phyloP scores from a whole-genome alignment of 1,140 invertebrate genomes.

The Pachyrhynchus sulphureomaculatus region DNA sequence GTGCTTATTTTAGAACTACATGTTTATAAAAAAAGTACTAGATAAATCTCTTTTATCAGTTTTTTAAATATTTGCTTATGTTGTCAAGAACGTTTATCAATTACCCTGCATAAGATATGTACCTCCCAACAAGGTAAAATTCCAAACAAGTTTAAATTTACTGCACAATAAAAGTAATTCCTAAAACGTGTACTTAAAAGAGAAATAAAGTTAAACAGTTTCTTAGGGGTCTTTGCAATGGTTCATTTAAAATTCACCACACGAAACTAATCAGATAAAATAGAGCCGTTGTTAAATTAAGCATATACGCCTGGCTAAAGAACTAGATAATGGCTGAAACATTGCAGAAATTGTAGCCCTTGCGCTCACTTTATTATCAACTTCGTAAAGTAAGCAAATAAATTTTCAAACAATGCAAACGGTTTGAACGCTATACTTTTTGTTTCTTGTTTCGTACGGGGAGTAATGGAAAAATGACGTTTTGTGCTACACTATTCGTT shows the following conservation, averaged over 20 bases:
- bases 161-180: constrained; percentile 20
- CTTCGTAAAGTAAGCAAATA: constrained; percentile 28
- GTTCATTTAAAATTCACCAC: constrained; percentile 27
- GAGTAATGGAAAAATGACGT: no score
- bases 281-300: constrained; percentile 31
- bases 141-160: constrained; percentile 11
- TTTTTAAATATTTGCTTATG: no score
- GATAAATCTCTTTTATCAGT: no score
- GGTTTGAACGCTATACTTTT: no score
- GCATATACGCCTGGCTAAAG: constrained; percentile 23
- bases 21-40: no score
- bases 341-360: constrained; percentile 30
- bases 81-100: no score
- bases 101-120: no score
- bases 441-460: no score
- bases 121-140: no score
- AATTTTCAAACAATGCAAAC: no score
- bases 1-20: no score
- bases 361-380: constrained; percentile 31
- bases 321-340: constrained; percentile 33
- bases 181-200: constrained; percentile 24
- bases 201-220: constrained; percentile 20
- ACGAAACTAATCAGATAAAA: constrained; percentile 32
- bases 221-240: constrained; percentile 13
- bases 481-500: no score